phyloP scores from a whole-genome alignment of 1,140 invertebrate species.

The Calycopis cecrops region DNA sequence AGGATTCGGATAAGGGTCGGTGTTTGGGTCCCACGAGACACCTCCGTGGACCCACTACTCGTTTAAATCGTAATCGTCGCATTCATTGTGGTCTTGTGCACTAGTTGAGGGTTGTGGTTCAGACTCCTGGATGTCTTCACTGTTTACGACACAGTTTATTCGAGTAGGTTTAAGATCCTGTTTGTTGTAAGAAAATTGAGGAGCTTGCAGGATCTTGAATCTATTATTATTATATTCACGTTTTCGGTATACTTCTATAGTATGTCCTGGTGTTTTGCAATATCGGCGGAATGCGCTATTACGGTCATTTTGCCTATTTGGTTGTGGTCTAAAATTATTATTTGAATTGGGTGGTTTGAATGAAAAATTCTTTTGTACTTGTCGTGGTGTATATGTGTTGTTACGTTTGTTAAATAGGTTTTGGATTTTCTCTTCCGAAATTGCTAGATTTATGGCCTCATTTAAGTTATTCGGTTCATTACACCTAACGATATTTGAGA shows the following conservation, averaged over 20 bases:
- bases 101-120: too few relatives aligned
- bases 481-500: constrained; percentile 19
- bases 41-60: too few relatives aligned
- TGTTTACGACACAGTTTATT: too few relatives aligned
- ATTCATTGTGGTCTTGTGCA: too few relatives aligned
- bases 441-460: constrained; percentile 21
- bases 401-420: constrained; percentile 8
- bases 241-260: constrained; percentile 13
- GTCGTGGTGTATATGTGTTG: neutral
- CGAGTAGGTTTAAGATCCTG: too few relatives aligned
- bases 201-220: neutral
- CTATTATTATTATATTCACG: constrained; percentile 22
- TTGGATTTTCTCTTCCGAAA: constrained; percentile 19
- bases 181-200: too few relatives aligned
- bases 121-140: too few relatives aligned
- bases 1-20: too few relatives aligned
- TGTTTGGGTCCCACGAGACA: too few relatives aligned
- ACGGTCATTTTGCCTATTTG: neutral
- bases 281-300: constrained; percentile 11
- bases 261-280: constrained; percentile 16
- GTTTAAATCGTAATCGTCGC: too few relatives aligned
- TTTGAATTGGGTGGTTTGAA: neutral
- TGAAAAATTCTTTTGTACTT: neutral
- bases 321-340: neutral
- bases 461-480: constrained; percentile 14